Evolutionary conservation across 2,113 vertebrate species (phyloP).

Genomic region (Lipophrys pholis): DNA sequence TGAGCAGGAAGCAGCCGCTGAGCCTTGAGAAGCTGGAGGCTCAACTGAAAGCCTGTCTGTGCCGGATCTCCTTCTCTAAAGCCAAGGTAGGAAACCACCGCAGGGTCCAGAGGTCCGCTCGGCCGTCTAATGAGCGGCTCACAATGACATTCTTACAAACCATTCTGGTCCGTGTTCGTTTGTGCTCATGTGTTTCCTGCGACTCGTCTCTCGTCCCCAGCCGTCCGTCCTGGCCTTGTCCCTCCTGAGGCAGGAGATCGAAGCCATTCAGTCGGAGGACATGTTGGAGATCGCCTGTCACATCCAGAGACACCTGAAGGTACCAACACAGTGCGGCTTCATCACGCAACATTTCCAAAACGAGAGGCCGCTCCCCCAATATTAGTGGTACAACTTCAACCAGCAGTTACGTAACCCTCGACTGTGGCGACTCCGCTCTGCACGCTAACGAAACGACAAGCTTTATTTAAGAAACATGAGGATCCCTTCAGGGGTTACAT

Average conservation of each 20-base stretch:
- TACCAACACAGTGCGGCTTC: slow-evolving; percentile 6
- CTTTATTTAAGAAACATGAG: too few relatives aligned
- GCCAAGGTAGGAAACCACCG: slow-evolving; percentile 89
- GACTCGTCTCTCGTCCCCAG: slow-evolving; percentile 70
- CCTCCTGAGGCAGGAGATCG: slow-evolving; percentile 92
- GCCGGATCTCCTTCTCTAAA: slow-evolving; percentile 94
- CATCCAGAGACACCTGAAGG: slow-evolving; percentile 90
- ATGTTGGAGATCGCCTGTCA: slow-evolving; percentile 89
- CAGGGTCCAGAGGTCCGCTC: not conserved
- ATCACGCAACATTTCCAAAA: too few relatives aligned
- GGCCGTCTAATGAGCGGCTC: not conserved
- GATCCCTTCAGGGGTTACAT: not conserved
- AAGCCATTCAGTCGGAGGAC: slow-evolving; percentile 89
- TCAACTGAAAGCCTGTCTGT: slow-evolving; percentile 96
- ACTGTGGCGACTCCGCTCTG: too few relatives aligned
- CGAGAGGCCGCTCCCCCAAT: too few relatives aligned
- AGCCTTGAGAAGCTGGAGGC: slow-evolving; percentile 96
- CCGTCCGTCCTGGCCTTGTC: slow-evolving; percentile 95
- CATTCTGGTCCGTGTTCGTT: not conserved
- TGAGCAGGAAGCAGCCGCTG: slow-evolving; percentile 88
- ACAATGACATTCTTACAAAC: not conserved
- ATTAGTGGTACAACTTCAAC: too few relatives aligned
- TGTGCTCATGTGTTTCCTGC: not conserved
- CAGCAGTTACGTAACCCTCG: too few relatives aligned
- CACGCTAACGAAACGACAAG: too few relatives aligned